Base-by-base conservation (phyloP, 30 jellyfish, hydroid and myxozoan genomes). In the Aurelia coerulea region DNA sequence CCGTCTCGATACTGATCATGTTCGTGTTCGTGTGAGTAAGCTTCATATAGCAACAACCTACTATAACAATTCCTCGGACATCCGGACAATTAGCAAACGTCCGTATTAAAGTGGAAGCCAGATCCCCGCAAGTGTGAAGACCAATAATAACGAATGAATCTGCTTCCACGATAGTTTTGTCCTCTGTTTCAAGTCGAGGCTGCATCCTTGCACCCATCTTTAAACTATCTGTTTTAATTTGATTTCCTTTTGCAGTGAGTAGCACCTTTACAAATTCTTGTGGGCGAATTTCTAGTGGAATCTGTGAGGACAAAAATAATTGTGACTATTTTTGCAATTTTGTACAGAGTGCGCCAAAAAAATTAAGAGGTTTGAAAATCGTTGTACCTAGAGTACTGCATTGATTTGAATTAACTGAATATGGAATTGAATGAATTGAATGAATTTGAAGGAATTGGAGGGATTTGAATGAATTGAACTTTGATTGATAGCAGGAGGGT, bases 51-150 rank as follows among this genome's bases (percentile, higher is more conserved):
- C 98, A 92, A 67, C 98, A 92, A 15, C 97, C 90, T 23, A 92
- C 94, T 13, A 93, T 79, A 11, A 74, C 95, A n/a, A 92, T 59
- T 2, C 92, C 97, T 77, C 73, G 81, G 18, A 87, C 87, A 31
- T 67, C 80, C 13, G 76, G 54, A 46, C 97, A 87, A 5, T 74
- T 35, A 31, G 42, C 79, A 73, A 92, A 92, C 13, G 90, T 87
- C 31, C 92, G 94, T 51, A 92, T 51, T 85, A 92, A 73, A 17
- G 98, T 92, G 15, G 98, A 78, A 4, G 97, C 96, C 19, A 92
- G 73, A 68, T 92, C 97, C 16, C 98, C 98, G 34, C 98, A 92
- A 13, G 98, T 86, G 80, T 92, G 98, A 63, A 92, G 91, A 17
- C 98, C 98, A 65, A 92, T 85, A 0, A 92, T 69, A 29, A 85